Evolutionary conservation across 2,888 invertebrate genomes (phyloP), one percentile per base, ranked within the genome.

Genomic region (Tenthredo distinguenda): DNA sequence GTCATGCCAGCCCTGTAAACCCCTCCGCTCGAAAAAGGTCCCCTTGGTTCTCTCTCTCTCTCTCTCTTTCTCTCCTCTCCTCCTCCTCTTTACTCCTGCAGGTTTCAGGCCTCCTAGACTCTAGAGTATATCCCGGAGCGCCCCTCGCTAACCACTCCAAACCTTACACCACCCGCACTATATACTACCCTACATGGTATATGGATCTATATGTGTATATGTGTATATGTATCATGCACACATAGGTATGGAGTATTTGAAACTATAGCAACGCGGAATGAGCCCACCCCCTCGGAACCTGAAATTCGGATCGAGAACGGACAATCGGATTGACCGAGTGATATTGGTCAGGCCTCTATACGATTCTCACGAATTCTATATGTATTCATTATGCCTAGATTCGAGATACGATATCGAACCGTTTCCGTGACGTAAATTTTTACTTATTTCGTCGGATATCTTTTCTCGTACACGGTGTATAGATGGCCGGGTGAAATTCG

Each of bases 1-100:
- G 92, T 92, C 92, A 91, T 90, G 88, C 89, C 90, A 90, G 90
- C 91, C 91, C 91, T 91, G 91, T 90, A 91, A 92, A 93, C 92
- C 90, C 89, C 68, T 84, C 72, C 50, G 72, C 55, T 65, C 84
- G 37, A 47, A 76, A 62, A 84, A 62, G 62, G 72, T 77, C 76
- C 76, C 74, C 58, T 72, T 37, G 72, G 72, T n/a, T 72, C 43
- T 83, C 47, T 62, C 47, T 37, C 55, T 15, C 74, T 34, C 50
- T 71, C 71, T 71, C 34, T 21, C 55, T 77, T 55, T 31, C 3
- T 21, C 77, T 18, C 43, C 15, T 9, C 77, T 34, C 77, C 34
- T n/a, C 43, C 40, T 43, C 21, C 74, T 68, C 21, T 18, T 55
- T 58, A 43, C 55, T 77, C 81, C 62, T 21, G 37, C 58, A 50